Conservation (phyloP, 2,113 vertebrate species). For the Pangasianodon gigas region DNA sequence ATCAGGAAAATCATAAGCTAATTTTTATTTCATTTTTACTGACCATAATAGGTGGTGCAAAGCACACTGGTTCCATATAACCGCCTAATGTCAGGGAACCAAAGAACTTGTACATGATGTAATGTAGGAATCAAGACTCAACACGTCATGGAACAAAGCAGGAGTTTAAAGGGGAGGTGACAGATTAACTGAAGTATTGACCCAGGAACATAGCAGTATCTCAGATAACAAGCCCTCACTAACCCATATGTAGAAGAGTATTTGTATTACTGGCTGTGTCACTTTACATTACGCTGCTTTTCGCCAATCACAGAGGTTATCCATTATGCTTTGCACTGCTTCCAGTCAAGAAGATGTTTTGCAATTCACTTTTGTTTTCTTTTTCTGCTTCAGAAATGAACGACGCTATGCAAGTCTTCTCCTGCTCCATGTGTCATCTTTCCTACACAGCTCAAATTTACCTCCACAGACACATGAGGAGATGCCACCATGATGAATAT, state of each 20-base stretch:
- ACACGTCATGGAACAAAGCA: background rate
- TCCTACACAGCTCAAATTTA: background rate
- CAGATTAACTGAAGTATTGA: background rate
- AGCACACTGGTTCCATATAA: background rate
- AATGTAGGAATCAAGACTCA: background rate
- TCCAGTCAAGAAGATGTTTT: background rate
- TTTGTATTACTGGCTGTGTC: background rate
- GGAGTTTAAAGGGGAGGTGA: background rate
- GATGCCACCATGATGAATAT: conserved; percentile 6
- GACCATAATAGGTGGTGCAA: background rate
- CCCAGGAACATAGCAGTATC: background rate
- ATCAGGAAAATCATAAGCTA: background rate
- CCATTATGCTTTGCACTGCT: background rate
- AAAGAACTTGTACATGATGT: background rate
- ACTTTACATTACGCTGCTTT: background rate
- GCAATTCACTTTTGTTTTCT: background rate
- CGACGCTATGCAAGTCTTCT: background rate
- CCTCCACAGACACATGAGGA: conserved; percentile 5
- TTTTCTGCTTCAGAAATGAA: background rate
- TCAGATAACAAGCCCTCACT: background rate
- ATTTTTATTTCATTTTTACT: background rate
- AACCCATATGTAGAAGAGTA: background rate
- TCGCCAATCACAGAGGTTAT: background rate
- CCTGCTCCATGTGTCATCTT: background rate
- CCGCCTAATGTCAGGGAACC: background rate